Evolutionary conservation across 2,797 vertebrate genomes (phyloP).

Genomic region (Tinamus major): DNA sequence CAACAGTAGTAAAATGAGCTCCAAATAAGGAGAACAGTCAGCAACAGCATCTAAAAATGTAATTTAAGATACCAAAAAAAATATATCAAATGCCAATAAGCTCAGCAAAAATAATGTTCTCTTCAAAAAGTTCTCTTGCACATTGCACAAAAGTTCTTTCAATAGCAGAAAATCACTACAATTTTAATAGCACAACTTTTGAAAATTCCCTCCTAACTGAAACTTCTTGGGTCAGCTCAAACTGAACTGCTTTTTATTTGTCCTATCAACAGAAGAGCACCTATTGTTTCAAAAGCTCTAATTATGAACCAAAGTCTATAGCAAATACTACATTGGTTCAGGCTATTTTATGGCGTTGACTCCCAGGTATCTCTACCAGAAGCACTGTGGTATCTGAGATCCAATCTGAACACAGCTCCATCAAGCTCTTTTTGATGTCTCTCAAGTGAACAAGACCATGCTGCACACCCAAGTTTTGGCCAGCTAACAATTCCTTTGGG

Average conservation of each 20-base stretch:
- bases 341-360: neutral
- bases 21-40: neutral
- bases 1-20: neutral
- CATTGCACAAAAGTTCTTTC: neutral
- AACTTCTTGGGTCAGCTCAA: neutral
- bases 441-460: neutral
- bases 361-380: neutral
- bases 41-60: neutral
- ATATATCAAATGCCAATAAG: neutral
- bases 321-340: neutral
- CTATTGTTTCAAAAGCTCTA: neutral
- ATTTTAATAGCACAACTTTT: neutral
- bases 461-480: neutral
- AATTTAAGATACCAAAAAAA: neutral
- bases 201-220: neutral
- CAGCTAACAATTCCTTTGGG: neutral
- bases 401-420: neutral
- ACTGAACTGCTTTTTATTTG: neutral
- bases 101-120: neutral
- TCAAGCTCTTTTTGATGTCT: neutral
- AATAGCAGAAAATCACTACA: neutral
- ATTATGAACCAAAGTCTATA: neutral
- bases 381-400: neutral
- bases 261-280: neutral
- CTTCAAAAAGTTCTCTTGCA: neutral